A percentile compares a stretch with the other conserved stretches of the same genome.
Evolutionary conservation across 2,113 vertebrate species (phyloP).

Genomic region (Ploceus nigricollis): DNA sequence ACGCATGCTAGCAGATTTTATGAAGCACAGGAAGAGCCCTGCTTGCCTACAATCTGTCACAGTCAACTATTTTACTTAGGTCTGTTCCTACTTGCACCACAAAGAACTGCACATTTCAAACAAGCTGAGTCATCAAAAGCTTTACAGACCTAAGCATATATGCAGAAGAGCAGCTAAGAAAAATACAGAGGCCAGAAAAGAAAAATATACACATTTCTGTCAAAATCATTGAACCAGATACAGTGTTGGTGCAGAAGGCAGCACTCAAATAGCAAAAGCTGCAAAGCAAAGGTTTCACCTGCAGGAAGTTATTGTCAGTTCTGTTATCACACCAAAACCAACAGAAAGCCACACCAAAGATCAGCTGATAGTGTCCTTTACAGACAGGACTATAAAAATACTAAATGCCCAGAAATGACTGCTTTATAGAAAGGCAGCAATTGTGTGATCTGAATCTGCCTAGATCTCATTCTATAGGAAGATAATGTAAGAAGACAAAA

Average conservation of each 20-base stretch:
- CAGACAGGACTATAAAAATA: not conserved
- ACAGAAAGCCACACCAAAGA: not conserved
- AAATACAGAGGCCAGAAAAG: not conserved
- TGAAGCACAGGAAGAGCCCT: not conserved
- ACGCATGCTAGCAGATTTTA: not conserved
- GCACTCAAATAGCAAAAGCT: not conserved
- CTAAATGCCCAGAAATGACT: not conserved
- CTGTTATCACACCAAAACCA: not conserved
- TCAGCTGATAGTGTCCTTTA: not conserved
- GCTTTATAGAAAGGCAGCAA: not conserved
- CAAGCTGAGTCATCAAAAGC: not conserved
- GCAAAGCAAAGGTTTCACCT: not conserved
- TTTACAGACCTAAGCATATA: not conserved
- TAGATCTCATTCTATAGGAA: not conserved
- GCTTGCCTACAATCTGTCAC: not conserved
- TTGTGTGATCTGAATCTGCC: not conserved
- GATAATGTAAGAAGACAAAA: not conserved
- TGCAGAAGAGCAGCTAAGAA: not conserved
- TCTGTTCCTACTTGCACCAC: not conserved
- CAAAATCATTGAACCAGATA: not conserved
- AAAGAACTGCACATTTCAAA: not conserved
- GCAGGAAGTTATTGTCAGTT: not conserved
- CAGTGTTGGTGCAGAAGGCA: not conserved
- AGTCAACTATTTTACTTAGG: not conserved
- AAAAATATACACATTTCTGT: not conserved